Conservation (phyloP, 2,113 vertebrate species). For the Herpailurus yagouaroundi region DNA sequence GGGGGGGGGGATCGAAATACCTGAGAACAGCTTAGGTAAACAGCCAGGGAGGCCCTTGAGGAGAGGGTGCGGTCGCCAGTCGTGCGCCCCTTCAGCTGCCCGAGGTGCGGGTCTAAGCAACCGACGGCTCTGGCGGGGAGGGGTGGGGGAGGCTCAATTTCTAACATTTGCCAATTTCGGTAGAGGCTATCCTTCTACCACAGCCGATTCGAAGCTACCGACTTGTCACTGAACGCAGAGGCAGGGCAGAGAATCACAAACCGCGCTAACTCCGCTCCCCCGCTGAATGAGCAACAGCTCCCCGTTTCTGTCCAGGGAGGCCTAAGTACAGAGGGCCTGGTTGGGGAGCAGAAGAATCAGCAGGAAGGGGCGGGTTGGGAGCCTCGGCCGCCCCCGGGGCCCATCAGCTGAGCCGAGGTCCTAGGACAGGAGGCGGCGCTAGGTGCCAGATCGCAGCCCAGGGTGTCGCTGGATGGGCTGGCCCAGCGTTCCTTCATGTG, state of each 20-base stretch:
- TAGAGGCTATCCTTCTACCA: not conserved
- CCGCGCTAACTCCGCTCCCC: not conserved
- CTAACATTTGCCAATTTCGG: not conserved
- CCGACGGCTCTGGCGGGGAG: not conserved
- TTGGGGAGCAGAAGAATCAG: not conserved
- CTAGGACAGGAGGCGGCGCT: not conserved
- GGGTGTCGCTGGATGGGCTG: not conserved
- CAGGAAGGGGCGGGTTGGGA: not conserved
- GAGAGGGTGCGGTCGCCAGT: not conserved
- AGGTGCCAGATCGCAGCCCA: not conserved
- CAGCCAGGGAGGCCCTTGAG: not conserved
- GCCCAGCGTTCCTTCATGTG: not conserved
- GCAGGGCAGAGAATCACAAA: not conserved
- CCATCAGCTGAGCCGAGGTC: not conserved
- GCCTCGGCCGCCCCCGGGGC: not conserved
- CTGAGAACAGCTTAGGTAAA: not conserved
- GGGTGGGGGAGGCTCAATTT: not conserved
- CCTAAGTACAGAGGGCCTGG: not conserved
- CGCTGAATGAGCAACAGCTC: not conserved
- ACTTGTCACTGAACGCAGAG: not conserved
- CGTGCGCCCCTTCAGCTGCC: not conserved
- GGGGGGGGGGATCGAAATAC: not conserved
- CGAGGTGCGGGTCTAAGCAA: not conserved
- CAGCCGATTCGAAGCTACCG: not conserved
- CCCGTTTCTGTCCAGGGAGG: not conserved